Conservation (phyloP, 2,888 invertebrate species). For the Colletes collaris region DNA sequence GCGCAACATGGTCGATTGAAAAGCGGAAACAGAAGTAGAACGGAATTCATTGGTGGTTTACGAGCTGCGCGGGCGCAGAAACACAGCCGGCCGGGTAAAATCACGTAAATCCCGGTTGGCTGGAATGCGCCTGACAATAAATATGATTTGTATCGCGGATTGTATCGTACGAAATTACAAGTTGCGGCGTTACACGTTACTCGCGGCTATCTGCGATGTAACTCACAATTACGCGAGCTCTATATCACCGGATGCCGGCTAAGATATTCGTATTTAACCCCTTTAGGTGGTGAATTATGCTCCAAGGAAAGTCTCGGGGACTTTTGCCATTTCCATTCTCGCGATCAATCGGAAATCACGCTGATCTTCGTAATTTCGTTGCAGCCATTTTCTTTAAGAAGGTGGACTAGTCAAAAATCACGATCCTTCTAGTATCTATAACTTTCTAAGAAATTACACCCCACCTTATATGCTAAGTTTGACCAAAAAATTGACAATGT, state of each 20-base stretch:
- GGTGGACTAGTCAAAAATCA: no score
- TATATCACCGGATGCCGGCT: conserved; percentile 9
- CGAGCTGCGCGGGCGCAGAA: conserved; percentile 50
- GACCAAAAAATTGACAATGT: no score
- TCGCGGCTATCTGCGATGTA: conserved; percentile 36
- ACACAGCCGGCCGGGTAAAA: conserved; percentile 39
- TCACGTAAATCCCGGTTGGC: conserved; percentile 55
- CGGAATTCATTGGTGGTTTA: conserved; percentile 62
- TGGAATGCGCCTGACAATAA: conserved; percentile 55
- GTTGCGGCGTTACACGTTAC: conserved; percentile 41
- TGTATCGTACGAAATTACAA: conserved; percentile 54
- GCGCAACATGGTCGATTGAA: conserved; percentile 16
- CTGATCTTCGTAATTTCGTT: no score
- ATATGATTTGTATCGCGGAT: conserved; percentile 65
- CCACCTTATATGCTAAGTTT: no score
- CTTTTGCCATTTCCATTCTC: neutral
- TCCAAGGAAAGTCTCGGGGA: conserved; percentile 1
- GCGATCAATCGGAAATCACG: no score
- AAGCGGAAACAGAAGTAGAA: conserved; percentile 32
- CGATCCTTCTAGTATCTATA: no score
- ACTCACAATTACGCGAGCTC: conserved; percentile 39
- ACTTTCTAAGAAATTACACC: no score
- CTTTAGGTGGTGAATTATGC: conserved; percentile 25
- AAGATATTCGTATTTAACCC: conserved; percentile 25
- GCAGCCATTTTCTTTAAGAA: neutral